phyloP scores from a whole-genome alignment of 2,113 vertebrate species.

The Athene cunicularia region DNA sequence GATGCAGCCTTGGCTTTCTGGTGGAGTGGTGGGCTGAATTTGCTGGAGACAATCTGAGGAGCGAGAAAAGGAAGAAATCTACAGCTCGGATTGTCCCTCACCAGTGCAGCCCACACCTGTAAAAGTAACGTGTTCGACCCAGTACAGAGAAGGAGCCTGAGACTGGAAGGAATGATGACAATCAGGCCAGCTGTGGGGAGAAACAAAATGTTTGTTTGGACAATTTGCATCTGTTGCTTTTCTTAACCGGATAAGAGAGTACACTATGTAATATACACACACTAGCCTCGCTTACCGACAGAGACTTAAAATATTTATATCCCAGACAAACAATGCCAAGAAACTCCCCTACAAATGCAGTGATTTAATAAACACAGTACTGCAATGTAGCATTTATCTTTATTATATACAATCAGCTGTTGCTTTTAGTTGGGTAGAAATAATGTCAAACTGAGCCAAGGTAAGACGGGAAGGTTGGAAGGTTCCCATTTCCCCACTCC shows the following conservation, averaged over 20 bases:
- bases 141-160: not conserved
- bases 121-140: not conserved
- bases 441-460: constrained; percentile 30
- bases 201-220: constrained; percentile 80
- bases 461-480: constrained; percentile 39
- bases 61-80: not conserved
- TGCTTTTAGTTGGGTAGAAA: constrained; percentile 50
- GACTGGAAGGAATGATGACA: constrained; percentile 22
- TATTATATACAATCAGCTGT: constrained; percentile 65
- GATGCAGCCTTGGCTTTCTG: not conserved
- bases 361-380: constrained; percentile 75
- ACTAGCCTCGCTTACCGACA: constrained; percentile 69
- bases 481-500: not conserved
- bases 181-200: constrained; percentile 66
- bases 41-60: not conserved
- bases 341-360: constrained; percentile 68
- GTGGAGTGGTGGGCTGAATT: not conserved
- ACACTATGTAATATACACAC: constrained; percentile 73
- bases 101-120: constrained; percentile 13
- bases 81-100: fast-evolving
- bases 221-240: constrained; percentile 76
- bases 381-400: constrained; percentile 68
- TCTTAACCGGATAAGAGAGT: constrained; percentile 71
- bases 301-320: constrained; percentile 81
- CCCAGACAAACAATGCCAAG: constrained; percentile 73